Evolutionary conservation across 2,797 vertebrate genomes (phyloP), one percentile per base, ranked within the genome.

Genomic region (Xenopus petersii): DNA sequence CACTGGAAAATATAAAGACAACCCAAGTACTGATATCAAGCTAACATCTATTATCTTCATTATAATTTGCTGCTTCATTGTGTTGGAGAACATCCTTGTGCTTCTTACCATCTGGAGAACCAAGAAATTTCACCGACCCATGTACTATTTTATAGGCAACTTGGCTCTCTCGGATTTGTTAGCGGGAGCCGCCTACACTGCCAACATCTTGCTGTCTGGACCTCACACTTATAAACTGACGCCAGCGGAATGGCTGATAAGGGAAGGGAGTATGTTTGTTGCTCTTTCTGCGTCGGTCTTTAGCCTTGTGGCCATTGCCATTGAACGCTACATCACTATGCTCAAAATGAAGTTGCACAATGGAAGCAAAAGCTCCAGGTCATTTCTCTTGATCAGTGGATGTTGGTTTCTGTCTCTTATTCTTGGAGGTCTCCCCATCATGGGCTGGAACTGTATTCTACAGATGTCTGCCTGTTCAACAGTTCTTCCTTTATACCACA

Each of bases 91-190:
- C 82, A 84, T 98, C 69, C 91, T 99, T 80, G 97, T 99, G 58
- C 88, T 99, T 80, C 87, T 96, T 77, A 98, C 97, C 75, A 98
- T 99, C 80, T 98, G 96, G 96, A 94, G 94, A 83, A 99, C 96
- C 87, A 98, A 98, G 93, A 98, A 98, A 85, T 98, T 99, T 85
- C 97, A 98, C 89, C 93, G 96, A 73, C 96, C 97, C 73, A 98
- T 98, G 96, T 99, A 97, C 87, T 98, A 98, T 87, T 99, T 99
- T 84, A 98, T 99, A 15, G 97, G 97, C 47, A 99, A 99, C 86
- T 88, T 99, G 86, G 97, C 97, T 16, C 92, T 99, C 79, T 98
- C 96, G 0, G 97, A 99, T 89, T 91, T 99, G 83, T 86, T 99
- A 86, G 97, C 97, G 0, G 97, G 97, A 0, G 91, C 94, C 36